phyloP scores from a whole-genome alignment of 1,140 invertebrate species.

The Bilobella aurantiaca region DNA sequence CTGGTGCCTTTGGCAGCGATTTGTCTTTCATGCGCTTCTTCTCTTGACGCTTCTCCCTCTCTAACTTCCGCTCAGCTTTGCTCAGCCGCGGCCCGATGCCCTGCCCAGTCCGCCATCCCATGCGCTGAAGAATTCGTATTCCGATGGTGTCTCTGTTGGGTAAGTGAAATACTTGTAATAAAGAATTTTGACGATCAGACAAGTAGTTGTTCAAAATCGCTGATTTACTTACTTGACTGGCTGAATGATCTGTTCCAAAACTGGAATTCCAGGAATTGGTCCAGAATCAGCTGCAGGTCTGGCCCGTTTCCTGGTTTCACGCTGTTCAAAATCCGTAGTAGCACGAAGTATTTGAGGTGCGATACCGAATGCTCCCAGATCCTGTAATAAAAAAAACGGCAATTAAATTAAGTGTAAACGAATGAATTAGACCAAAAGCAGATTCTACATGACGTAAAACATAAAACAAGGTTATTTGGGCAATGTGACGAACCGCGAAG shows the following conservation, averaged over 20 bases:
- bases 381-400: constrained; percentile 43
- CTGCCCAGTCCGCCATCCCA: constrained; percentile 84
- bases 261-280: constrained; percentile 67
- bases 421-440: not conserved
- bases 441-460: too few species aligned
- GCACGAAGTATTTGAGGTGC: constrained; percentile 73
- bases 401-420: not conserved
- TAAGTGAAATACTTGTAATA: constrained; percentile 1
- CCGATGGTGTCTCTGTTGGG: constrained; percentile 68
- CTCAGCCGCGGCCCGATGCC: constrained; percentile 55
- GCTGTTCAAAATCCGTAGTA: constrained; percentile 57
- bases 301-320: constrained; percentile 38
- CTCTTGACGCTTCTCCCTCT: constrained; percentile 46
- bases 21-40: constrained; percentile 9
- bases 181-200: too few species aligned
- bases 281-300: constrained; percentile 43
- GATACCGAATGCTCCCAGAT: constrained; percentile 88
- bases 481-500: too few species aligned
- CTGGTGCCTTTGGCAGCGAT: not conserved
- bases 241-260: constrained; percentile 64
- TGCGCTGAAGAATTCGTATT: constrained; percentile 67
- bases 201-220: too few species aligned
- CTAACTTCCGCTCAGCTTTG: constrained; percentile 39
- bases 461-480: too few species aligned
- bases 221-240: constrained; percentile 52